Evolutionary conservation across 2,113 vertebrate genomes (phyloP), one percentile per base, ranked within the genome.

Genomic region (Apodemus speciosus): DNA sequence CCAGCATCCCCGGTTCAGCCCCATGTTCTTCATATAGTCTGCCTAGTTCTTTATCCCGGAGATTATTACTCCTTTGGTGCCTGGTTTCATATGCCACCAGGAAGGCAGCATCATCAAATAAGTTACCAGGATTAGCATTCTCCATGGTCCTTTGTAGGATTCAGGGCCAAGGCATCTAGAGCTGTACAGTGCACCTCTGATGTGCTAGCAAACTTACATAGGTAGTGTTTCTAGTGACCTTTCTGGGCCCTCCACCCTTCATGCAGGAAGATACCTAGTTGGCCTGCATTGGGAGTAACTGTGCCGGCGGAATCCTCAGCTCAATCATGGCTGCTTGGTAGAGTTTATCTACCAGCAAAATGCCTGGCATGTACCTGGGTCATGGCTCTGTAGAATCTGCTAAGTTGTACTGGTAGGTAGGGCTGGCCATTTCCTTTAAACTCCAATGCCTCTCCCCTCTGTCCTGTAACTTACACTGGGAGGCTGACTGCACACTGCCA

Each of bases 11-110:
- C 60, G 77, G 66, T 9, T 25, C 6, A 30, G 53, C 8, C 40
- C 35, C 32, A 10, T 35, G 1, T 49, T 68, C 27, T 64, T 53
- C 38, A 7, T 8, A 3, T 30, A 9, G 3, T 66, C 49, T 32
- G 15, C 43, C 73, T 9, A 4, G 3, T 27, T 84, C 10, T 77
- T 2, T 7, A 20, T 15, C 53, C 62, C 32, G 6, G 49, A 43
- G 6, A 0, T 0, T 0, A 15, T 32, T 5, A 5, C 15, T 20
- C 2, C 53, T 46, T 46, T 23, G 58, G 9, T 1, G 0, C 40
- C 60, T 49, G 9, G 14, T 6, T 30, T 64, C 9, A 3, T 27
- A 23, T 9, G 27, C 8, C 51, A 68, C 35, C 1, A 27, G 75
- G 32, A 84, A 23, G 23, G 76, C 9, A 56, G 40, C 5, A 6